Conservation (phyloP, 2,888 invertebrate genomes). For the Adela reaumurella region DNA sequence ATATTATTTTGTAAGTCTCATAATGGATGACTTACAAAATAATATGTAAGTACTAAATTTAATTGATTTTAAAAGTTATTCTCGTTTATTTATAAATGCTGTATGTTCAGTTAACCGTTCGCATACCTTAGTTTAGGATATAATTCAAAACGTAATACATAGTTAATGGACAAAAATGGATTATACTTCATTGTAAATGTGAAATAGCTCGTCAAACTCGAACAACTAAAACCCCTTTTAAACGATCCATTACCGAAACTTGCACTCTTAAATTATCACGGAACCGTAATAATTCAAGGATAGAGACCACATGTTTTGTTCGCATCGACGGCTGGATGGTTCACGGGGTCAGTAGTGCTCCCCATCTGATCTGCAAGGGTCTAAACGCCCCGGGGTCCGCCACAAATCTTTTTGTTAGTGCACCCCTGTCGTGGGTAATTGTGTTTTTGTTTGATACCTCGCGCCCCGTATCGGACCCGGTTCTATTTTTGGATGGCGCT, state of each 20-base stretch:
- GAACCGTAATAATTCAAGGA: neutral
- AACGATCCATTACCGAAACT: neutral
- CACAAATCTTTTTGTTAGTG: constrained; percentile 10
- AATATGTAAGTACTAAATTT: too few relatives aligned
- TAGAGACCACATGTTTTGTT: neutral
- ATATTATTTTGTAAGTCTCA: too few relatives aligned
- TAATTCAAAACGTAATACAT: too few relatives aligned
- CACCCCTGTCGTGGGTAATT: constrained; percentile 5
- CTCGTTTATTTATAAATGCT: too few relatives aligned
- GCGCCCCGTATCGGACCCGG: neutral
- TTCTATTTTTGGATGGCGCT: neutral
- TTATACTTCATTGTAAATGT: too few relatives aligned
- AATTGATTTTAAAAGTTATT: too few relatives aligned
- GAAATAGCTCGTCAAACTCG: too few relatives aligned
- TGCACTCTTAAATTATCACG: neutral
- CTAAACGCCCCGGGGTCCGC: neutral
- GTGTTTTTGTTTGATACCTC: constrained; percentile 10
- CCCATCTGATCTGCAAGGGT: neutral
- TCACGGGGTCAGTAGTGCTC: neutral
- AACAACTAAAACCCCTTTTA: too few relatives aligned
- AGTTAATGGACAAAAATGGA: too few relatives aligned
- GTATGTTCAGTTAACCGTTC: too few relatives aligned
- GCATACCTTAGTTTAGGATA: too few relatives aligned
- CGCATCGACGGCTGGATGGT: neutral
- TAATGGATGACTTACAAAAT: too few relatives aligned